A percentile compares a stretch with the other conserved stretches of the same genome.
These are phyloP conservation scores for Ochropleura leucogaster DNA, from an alignment of 2,888 invertebrate species.

Conservation along the genomic window DNA sequence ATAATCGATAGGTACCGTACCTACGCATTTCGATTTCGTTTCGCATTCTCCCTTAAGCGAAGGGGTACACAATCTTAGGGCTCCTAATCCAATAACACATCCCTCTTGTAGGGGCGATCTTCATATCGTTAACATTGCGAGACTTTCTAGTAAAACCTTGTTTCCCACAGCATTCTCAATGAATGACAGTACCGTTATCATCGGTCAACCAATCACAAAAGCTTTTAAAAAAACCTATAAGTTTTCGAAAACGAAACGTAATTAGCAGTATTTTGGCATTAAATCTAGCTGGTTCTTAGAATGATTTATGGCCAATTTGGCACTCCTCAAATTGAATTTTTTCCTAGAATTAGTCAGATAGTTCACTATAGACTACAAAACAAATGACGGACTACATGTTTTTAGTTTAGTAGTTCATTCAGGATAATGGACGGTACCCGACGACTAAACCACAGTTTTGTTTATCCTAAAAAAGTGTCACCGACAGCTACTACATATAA, in stretches of 20 bases:
- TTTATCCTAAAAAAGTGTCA: slow-evolving; percentile 51
- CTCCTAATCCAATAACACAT: slow-evolving; percentile 82
- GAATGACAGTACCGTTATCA: slow-evolving; percentile 32
- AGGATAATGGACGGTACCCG: background rate
- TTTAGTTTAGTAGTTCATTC: background rate
- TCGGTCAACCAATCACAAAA: slow-evolving; percentile 25
- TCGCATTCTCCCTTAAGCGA: slow-evolving; percentile 67
- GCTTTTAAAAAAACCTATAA: background rate
- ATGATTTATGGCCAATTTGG: slow-evolving; percentile 10
- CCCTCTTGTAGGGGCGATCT: slow-evolving; percentile 69
- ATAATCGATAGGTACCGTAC: slow-evolving; percentile 51
- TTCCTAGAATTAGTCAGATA: slow-evolving; percentile 14
- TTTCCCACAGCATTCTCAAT: slow-evolving; percentile 28
- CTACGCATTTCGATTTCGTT: slow-evolving; percentile 47
- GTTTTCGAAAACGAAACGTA: slow-evolving; percentile 23
- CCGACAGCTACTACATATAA: slow-evolving; percentile 29
- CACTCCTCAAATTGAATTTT: slow-evolving; percentile 23
- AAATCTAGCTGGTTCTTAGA: background rate
- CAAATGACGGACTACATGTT: background rate
- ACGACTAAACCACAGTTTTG: slow-evolving; percentile 10
- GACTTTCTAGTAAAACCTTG: slow-evolving; percentile 39
- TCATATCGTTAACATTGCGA: slow-evolving; percentile 26
- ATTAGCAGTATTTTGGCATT: slow-evolving; percentile 8
- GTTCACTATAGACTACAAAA: background rate
- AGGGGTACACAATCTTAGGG: slow-evolving; percentile 74